phyloP scores from a whole-genome alignment of 2,888 invertebrate genomes.

The Melieria omissa region DNA sequence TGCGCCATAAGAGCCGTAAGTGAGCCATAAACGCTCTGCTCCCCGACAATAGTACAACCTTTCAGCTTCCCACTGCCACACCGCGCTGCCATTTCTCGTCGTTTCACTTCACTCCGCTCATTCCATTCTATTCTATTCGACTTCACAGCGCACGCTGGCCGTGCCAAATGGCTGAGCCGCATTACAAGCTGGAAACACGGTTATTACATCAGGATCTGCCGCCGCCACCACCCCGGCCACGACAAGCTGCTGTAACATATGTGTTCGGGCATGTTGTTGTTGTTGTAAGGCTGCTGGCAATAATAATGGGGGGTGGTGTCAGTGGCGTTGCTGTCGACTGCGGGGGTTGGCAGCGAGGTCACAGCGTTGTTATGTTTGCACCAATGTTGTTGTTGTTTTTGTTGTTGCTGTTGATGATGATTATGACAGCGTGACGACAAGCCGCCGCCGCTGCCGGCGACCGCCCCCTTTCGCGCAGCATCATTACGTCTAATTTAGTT shows the following conservation, averaged over 20 bases:
- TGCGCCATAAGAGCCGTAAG: constrained; percentile 17
- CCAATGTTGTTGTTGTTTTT: constrained; percentile 32
- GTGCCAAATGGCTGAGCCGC: constrained; percentile 51
- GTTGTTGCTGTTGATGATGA: constrained; percentile 51
- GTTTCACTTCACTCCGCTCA: constrained; percentile 28
- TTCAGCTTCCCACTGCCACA: constrained; percentile 17
- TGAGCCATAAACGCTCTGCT: constrained; percentile 22
- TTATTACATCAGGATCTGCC: constrained; percentile 63
- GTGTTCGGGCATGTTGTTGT: constrained; percentile 44
- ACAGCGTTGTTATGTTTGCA: constrained; percentile 36
- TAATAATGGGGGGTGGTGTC: constrained; percentile 15
- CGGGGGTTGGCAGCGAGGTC: constrained; percentile 31
- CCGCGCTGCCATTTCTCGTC: constrained; percentile 16
- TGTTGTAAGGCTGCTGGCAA: constrained; percentile 6
- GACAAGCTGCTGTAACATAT: constrained; percentile 45
- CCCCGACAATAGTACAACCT: constrained; percentile 27
- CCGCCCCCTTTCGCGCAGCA: constrained; percentile 13
- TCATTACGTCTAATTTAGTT: constrained; percentile 51
- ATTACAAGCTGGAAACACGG: constrained; percentile 65
- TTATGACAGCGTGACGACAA: constrained; percentile 59
- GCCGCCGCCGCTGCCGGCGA: constrained; percentile 27
- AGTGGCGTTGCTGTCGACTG: constrained; percentile 17
- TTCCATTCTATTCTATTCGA: constrained; percentile 16
- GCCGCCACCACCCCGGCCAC: constrained; percentile 33
- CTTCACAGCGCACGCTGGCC: constrained; percentile 28